Conservation (phyloP, 1,140 invertebrate species). For the Galleria mellonella region DNA sequence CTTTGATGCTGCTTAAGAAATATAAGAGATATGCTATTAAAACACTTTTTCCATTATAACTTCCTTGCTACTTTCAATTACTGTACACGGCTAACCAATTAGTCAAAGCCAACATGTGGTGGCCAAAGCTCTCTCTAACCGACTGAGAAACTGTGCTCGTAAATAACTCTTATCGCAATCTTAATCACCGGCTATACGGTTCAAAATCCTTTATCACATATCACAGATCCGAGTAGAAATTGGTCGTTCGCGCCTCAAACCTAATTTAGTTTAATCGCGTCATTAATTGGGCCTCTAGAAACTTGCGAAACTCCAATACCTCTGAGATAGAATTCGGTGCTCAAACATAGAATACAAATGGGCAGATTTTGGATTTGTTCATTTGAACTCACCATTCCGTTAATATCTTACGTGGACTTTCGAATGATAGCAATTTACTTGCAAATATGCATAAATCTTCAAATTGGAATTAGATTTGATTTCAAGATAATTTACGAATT, state of each 20-base stretch:
- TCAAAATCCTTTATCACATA: slow-evolving; percentile 11
- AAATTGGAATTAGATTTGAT: too few relatives aligned
- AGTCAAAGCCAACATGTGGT: not conserved
- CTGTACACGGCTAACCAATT: not conserved
- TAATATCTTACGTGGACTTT: too few relatives aligned
- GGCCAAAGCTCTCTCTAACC: not conserved
- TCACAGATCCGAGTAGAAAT: slow-evolving; percentile 23
- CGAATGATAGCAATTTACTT: too few relatives aligned
- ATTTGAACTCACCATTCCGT: slow-evolving; percentile 1
- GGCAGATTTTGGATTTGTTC: slow-evolving; percentile 31
- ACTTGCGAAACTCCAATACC: slow-evolving; percentile 51
- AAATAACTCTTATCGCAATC: not conserved
- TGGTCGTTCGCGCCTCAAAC: slow-evolving; percentile 44
- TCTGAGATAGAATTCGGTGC: slow-evolving; percentile 27
- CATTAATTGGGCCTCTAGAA: slow-evolving; percentile 52
- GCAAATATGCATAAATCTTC: too few relatives aligned
- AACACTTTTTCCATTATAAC: too few relatives aligned
- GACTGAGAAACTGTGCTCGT: not conserved
- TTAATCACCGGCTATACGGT: not conserved
- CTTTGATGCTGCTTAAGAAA: too few relatives aligned
- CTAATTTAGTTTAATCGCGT: slow-evolving; percentile 61
- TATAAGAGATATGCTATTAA: too few relatives aligned
- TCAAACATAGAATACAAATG: slow-evolving; percentile 46
- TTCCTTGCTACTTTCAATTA: slow-evolving; percentile 2
- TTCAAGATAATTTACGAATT: too few relatives aligned